A percentile compares a stretch with the other conserved stretches of the same genome.
These are phyloP conservation scores for Stylophora pistillata DNA, from an alignment of 64 coral and sea anemone species.

Conservation along the genomic window DNA sequence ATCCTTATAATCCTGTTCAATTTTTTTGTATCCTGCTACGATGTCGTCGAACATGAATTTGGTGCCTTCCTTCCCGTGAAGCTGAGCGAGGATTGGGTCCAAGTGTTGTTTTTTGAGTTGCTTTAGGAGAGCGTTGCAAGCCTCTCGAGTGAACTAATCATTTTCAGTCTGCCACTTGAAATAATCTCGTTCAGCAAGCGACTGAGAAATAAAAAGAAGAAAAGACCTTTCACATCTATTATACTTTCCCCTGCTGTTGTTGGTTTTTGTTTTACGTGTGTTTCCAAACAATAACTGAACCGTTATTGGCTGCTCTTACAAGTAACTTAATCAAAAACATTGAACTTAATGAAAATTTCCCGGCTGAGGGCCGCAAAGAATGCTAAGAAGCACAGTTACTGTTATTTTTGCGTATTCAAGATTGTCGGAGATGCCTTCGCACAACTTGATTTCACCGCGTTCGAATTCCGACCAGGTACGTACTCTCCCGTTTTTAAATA, in stretches of 20 bases:
- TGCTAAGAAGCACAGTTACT: too few species aligned
- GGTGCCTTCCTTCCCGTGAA: neutral
- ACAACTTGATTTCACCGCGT: too few species aligned
- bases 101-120: neutral
- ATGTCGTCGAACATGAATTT: slow-evolving; percentile 52
- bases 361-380: too few species aligned
- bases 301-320: too few species aligned
- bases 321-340: too few species aligned
- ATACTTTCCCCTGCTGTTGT: neutral
- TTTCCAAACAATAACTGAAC: neutral
- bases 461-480: neutral
- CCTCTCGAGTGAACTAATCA: neutral
- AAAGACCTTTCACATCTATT: neutral
- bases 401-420: too few species aligned
- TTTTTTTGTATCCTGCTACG: slow-evolving; percentile 11
- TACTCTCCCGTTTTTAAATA: too few species aligned
- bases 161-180: neutral
- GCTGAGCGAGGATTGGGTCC: neutral
- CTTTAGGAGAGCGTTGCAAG: neutral
- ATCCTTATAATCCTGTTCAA: slow-evolving; percentile 41
- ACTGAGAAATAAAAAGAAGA: neutral
- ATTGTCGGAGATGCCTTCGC: too few species aligned
- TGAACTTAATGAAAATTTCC: too few species aligned
- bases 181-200: neutral
- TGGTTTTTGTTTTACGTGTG: neutral